A percentile compares a stretch with the other conserved stretches of the same genome.
phyloP scores from a whole-genome alignment of 2,888 invertebrate genomes.

The Acanthosoma haemorrhoidale region DNA sequence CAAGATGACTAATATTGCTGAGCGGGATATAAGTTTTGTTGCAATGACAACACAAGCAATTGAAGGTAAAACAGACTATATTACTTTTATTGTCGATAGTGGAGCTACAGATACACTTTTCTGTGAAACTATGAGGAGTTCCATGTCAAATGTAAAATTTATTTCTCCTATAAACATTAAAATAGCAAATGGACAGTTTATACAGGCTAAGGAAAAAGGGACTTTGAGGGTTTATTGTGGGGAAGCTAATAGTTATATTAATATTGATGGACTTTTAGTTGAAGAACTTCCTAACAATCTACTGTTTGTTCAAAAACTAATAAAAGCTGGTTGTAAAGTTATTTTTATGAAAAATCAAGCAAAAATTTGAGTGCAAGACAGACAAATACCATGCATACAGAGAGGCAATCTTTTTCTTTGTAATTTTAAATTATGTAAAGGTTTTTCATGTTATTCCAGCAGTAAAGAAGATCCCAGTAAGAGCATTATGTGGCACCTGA shows the following conservation, averaged over 20 bases:
- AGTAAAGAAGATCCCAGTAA: not conserved
- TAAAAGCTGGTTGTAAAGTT: too few species aligned
- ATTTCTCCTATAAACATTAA: not conserved
- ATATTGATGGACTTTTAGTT: too few species aligned
- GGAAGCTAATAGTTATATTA: not conserved
- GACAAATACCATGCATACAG: not conserved
- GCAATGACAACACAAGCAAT: not conserved
- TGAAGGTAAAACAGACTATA: not conserved
- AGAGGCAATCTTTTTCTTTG: not conserved
- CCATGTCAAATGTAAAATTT: not conserved
- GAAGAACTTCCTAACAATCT: too few species aligned
- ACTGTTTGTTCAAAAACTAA: too few species aligned
- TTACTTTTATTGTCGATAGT: not conserved
- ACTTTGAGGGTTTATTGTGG: not conserved
- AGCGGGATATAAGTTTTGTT: not conserved
- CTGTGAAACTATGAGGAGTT: not conserved
- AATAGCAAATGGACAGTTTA: not conserved
- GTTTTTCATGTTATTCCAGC: not conserved
- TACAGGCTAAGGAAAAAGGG: not conserved
- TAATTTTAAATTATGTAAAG: not conserved
- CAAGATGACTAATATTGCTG: not conserved
- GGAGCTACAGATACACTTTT: not conserved
- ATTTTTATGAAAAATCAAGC: too few species aligned
- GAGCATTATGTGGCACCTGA: slow-evolving; percentile 17
- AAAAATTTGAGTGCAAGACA: not conserved